These are phyloP conservation scores for Brassicogethes aeneus DNA, from an alignment of 2,888 invertebrate genomes.

Conservation along the genomic window DNA sequence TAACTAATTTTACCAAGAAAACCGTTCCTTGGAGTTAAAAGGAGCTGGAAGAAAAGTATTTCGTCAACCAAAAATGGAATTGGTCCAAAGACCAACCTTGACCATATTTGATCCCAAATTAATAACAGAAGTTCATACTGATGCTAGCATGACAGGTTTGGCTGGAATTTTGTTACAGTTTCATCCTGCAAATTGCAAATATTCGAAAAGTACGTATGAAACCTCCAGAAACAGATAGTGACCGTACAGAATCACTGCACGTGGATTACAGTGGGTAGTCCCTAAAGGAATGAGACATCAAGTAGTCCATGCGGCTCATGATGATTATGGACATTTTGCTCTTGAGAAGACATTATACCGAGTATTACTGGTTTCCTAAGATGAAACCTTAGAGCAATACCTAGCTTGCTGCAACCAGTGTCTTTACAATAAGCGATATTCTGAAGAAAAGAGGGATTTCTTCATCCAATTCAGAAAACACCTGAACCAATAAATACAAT, in stretches of 20 bases:
- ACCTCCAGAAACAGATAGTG: slow-evolving; percentile 13
- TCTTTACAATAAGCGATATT: slow-evolving; percentile 27
- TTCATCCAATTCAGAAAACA: slow-evolving; percentile 37
- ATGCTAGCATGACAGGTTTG: slow-evolving; percentile 21
- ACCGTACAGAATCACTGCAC: slow-evolving; percentile 14
- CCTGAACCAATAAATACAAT: slow-evolving; percentile 34
- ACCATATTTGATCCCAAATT: slow-evolving; percentile 16
- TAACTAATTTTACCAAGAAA: slow-evolving; percentile 18
- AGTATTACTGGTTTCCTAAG: slow-evolving; percentile 36
- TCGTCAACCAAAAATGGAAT: slow-evolving; percentile 9
- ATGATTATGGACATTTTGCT: slow-evolving; percentile 34
- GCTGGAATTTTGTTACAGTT: slow-evolving; percentile 25
- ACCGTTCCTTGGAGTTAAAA: slow-evolving; percentile 13
- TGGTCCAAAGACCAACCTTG: slow-evolving; percentile 12
- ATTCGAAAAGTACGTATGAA: slow-evolving; percentile 12
- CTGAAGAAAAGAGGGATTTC: slow-evolving; percentile 24
- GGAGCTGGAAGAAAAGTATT: slow-evolving; percentile 12
- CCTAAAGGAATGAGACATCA: slow-evolving; percentile 26
- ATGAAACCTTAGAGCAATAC: slow-evolving; percentile 34
- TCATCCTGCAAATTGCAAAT: slow-evolving; percentile 12
- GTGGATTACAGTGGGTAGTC: slow-evolving; percentile 25
- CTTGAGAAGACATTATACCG: slow-evolving; percentile 27
- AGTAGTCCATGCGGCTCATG: slow-evolving; percentile 26
- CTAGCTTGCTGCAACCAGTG: slow-evolving; percentile 35
- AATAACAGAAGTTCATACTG: slow-evolving; percentile 25